Evolutionary conservation across 2,888 invertebrate genomes (phyloP), one percentile per base, ranked within the genome.

Genomic region (Metacarcinus magister): DNA sequence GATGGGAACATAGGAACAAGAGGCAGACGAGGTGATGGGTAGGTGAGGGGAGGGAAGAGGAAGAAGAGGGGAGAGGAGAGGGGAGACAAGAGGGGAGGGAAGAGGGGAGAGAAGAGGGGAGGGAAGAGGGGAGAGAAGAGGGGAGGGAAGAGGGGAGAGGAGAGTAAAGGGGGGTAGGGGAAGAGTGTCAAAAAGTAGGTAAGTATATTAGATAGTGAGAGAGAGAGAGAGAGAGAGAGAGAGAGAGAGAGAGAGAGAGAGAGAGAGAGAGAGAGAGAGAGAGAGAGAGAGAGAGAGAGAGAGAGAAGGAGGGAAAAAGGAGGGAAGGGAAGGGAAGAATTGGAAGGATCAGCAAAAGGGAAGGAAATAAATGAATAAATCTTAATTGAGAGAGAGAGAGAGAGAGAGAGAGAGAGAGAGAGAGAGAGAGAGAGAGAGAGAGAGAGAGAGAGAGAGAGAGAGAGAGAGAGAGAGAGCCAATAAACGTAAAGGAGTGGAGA

Each of bases 181-280:
- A 43, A 32, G 32, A 0, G 93, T 43, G 46, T 67, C 13, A 23
- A n/a, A 93, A 16, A n/a, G 93, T 2, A 54, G 67, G 13, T 32
- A 82, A 32, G 19, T 19, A 67, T 0, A 82, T n/a, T 4, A 46
- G 43, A 43, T 3, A 19, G 82, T 44, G n/a, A 87, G 44, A 46
- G 75, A 43, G 44, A 75, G 82, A 67, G 82, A 82, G 94, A 44
- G 46, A 46, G 10, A 46, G 10, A 46, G 87, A 39, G 39, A 39
- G 87, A 8, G 39, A 39, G 39, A 8, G 46, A 46, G 46, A 46
- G 46, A 46, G 46, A 46, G 46, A 87, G 87, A 87, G 87, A 87
- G 87, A 87, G 87, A 87, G 87, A 87, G 87, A 87, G 87, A 87
- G 87, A 87, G 87, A 87, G 87, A 87, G 87, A 87, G 87, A 87